Base-by-base conservation (phyloP, 2,797 vertebrate genomes). In the Hydrolagus colliei region DNA sequence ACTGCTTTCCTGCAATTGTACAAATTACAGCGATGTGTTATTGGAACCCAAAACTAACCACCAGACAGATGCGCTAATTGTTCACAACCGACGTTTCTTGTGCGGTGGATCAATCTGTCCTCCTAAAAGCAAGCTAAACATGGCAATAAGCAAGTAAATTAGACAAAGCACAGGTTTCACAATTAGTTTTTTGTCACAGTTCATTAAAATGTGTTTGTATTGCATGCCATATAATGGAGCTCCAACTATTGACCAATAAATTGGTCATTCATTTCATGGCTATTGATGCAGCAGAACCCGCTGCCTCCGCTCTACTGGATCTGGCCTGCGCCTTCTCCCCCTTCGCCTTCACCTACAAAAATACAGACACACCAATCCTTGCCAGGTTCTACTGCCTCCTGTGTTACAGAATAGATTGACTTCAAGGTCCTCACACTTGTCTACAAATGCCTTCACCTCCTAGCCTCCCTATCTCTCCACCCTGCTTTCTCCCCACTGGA, bases 171-270 rank as follows among this genome's bases (percentile, higher is more conserved):
- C 20, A 59, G 52, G 52, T 41, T 77, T 77, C 52, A 77, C 61
- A 77, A 77, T 77, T 77, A 77, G 52, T 77, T 77, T 27, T 59
- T 77, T 77, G 75, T 52, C 75, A 52, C 52, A 77, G 61, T 77
- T 77, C 52, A 77, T 77, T 77, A 77, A 77, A 61, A 11, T 61
- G 61, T 77, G 75, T 61, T 77, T 77, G 59, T 61, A 18, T 9
- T 77, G 52, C 18, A 1, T 52, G 75, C 52, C n/a, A 10, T n/a
- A 8, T 61, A 77, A 77, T 4, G 59, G 75, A 1, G 18, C 75
- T 77, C 75, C 75, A 77, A 59, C 41, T 77, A 59, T 77, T 77
- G 12, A 20, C 41, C 41, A 52, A 52, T 52, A 52, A 52, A 52
- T 52, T 52, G 41, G 41, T 52, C 6, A 52, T 52, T 52, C 41